phyloP scores from a whole-genome alignment of 2,888 invertebrate genomes.

The Luperina testacea region DNA sequence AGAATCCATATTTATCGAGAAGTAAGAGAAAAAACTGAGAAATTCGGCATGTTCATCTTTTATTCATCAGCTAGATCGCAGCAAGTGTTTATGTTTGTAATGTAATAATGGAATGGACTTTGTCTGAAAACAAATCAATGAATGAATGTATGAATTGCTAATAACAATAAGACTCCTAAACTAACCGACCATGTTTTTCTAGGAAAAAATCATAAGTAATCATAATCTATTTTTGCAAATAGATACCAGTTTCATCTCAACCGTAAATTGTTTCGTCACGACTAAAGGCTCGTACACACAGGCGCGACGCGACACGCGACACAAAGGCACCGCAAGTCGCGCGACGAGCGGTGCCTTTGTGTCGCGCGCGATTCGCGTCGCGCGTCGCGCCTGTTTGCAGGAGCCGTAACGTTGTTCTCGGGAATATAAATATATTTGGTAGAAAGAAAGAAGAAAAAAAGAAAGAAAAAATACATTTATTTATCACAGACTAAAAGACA shows the following conservation, averaged over 20 bases:
- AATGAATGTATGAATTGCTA: too few relatives aligned
- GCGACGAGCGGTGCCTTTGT: too few relatives aligned
- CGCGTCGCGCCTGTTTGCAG: too few relatives aligned
- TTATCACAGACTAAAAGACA: too few relatives aligned
- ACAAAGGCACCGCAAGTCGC: too few relatives aligned
- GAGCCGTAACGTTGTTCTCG: background rate
- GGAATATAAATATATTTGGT: background rate
- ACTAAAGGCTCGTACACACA: too few relatives aligned
- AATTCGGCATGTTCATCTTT: background rate
- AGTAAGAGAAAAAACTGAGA: background rate
- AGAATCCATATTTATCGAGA: background rate
- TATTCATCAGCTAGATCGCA: background rate
- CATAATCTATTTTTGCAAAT: background rate
- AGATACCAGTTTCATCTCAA: background rate
- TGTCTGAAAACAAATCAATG: too few relatives aligned
- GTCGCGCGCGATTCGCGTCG: too few relatives aligned
- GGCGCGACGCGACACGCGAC: too few relatives aligned
- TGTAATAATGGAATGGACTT: too few relatives aligned
- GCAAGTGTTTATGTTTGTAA: background rate
- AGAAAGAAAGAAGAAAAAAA: too few relatives aligned
- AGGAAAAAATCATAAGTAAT: background rate
- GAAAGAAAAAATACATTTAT: too few relatives aligned
- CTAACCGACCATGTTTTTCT: background rate
- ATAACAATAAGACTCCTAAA: background rate
- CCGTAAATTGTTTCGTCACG: slow-evolving; percentile 26